Evolutionary conservation across 2,888 invertebrate species (phyloP), one percentile per base, ranked within the genome.

Genomic region (Agrotis clavis): DNA sequence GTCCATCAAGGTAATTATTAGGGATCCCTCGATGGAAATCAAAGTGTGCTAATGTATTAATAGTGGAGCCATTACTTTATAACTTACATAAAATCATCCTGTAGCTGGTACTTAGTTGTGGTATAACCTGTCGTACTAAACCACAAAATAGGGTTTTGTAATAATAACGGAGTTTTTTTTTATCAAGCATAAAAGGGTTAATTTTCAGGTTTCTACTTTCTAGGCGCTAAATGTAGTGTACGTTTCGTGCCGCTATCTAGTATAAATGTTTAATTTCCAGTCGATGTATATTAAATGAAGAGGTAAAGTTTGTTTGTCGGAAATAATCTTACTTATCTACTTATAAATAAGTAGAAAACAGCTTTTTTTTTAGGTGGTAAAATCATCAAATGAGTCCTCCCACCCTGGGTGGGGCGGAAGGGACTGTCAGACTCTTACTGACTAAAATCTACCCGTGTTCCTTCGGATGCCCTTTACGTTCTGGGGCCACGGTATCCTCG

Each of bases 1-100:
- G 66, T 77, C 68, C 66, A 80, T 82, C 79, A 82, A 72, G 48
- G 68, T 82, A 77, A 82, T 80, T 82, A 82, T 80, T 82, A 80
- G 72, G 67, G 60, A 71, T 62, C 65, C 56, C 61, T 64, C 61
- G 48, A 57, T 82, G 68, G 50, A 63, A 81, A 66, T 64, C 47
- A 81, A 80, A 68, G 60, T 68, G 16, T 62, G 25, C 57, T 74
- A 57, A 59, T 62, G 41, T 56, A 74, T n/a, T n/a, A n/a, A n/a
- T 19, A 50, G 35, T 19, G 3, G n/a, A 78, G 25, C 53, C 35
- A 71, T 71, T 60, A 78, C 45, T 74, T 77, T 61, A 74, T 63
- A 77, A 48, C 77, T 59, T 51, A 69, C 53, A 54, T 64, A 71
- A 76, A 71, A 76, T 71, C 72, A 71, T 13, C 21, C 54, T 47